These are phyloP conservation scores for Lepus europaeus DNA, from an alignment of 2,113 vertebrate genomes.

Conservation along the genomic window DNA sequence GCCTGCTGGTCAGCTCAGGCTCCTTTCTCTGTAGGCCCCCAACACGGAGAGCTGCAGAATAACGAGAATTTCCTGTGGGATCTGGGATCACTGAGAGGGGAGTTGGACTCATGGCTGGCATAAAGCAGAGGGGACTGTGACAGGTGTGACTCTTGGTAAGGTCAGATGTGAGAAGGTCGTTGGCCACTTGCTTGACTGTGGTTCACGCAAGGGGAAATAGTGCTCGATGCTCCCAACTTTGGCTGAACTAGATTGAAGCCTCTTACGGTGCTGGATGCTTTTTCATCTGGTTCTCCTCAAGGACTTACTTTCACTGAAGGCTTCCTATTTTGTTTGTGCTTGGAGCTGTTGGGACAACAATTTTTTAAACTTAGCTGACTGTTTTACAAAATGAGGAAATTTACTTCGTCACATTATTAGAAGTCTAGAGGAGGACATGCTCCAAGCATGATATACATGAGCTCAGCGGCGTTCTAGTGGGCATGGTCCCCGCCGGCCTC, in stretches of 20 bases:
- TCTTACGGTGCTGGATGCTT: background rate
- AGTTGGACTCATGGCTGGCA: background rate
- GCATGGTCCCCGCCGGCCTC: background rate
- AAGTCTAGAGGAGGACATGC: background rate
- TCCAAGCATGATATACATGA: background rate
- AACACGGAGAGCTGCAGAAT: background rate
- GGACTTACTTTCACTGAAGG: slow-evolving; percentile 34
- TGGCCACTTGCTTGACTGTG: background rate
- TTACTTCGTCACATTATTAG: background rate
- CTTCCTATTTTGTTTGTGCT: slow-evolving; percentile 21
- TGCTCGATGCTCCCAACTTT: background rate
- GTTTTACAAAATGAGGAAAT: background rate
- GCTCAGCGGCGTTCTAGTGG: background rate
- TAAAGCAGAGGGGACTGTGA: background rate
- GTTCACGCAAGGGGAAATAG: background rate
- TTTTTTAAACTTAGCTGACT: background rate
- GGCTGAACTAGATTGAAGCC: background rate
- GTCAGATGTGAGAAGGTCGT: background rate
- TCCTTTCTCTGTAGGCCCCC: background rate
- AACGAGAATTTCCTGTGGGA: background rate
- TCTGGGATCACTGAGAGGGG: background rate
- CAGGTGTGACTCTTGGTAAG: background rate
- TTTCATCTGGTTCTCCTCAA: slow-evolving; percentile 30
- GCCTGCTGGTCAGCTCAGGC: background rate
- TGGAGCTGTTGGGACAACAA: background rate